phyloP scores from a whole-genome alignment of 2,888 invertebrate genomes.

The Drosophila neonasuta region DNA sequence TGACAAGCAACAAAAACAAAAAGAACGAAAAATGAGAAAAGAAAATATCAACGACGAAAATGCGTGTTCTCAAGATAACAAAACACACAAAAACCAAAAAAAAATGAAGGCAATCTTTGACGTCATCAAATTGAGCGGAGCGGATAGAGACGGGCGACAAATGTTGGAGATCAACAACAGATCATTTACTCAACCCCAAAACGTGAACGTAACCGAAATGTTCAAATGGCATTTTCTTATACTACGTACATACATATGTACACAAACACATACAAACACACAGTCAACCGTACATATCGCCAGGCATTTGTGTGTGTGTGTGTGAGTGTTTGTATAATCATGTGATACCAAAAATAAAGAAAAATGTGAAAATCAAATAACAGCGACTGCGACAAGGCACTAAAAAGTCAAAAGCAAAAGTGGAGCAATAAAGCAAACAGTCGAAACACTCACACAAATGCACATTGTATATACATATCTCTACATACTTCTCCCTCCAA shows the following conservation, averaged over 20 bases:
- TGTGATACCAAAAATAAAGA: slow-evolving; percentile 74
- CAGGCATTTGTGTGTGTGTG: slow-evolving; percentile 19
- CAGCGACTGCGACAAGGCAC: slow-evolving; percentile 67
- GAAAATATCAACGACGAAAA: slow-evolving; percentile 34
- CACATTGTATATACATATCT: background rate
- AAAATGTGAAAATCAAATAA: slow-evolving; percentile 80
- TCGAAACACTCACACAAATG: slow-evolving; percentile 36
- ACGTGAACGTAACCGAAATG: slow-evolving; percentile 59
- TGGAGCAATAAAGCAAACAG: slow-evolving; percentile 78
- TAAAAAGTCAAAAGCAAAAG: slow-evolving; percentile 77
- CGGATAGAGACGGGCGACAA: slow-evolving; percentile 53
- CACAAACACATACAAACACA: background rate
- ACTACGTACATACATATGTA: slow-evolving; percentile 21
- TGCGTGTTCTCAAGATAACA: slow-evolving; percentile 54
- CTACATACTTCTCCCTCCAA: slow-evolving; percentile 6
- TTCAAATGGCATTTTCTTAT: slow-evolving; percentile 73
- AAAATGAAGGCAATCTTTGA: slow-evolving; percentile 67
- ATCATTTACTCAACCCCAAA: slow-evolving; percentile 67
- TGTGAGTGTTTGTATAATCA: slow-evolving; percentile 65
- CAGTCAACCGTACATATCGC: slow-evolving; percentile 17
- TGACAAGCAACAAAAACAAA: slow-evolving; percentile 26
- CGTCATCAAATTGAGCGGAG: slow-evolving; percentile 47
- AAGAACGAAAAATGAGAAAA: slow-evolving; percentile 3
- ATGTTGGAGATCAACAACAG: slow-evolving; percentile 73
- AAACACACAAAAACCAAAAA: background rate